Base-by-base conservation (phyloP, 2,113 vertebrate species). In the Hiodon alosoides region DNA sequence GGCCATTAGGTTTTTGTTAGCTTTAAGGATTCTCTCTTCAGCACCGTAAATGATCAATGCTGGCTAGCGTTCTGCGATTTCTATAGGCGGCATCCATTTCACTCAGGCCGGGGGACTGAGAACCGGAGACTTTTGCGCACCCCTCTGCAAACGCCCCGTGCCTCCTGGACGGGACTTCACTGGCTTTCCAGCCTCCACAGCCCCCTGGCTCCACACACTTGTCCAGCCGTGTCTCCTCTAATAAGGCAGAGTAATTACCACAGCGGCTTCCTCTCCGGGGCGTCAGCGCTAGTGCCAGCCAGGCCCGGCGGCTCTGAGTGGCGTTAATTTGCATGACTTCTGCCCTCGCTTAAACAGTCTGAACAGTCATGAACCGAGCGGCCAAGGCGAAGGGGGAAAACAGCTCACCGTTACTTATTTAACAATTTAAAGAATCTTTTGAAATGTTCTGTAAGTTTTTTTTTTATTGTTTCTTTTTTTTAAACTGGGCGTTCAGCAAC, bases 251-350 rank as follows among this genome's bases (percentile, higher is more conserved):
- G 73, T 65, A 75, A 75, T 75, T 75, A 75, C 46, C 16, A 11
- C 1, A 17, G 11, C 65, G 55, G 13, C 70, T 71, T 16, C 13
- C 6, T 14, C 58, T 69, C 64, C 55, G 31, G 31, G 31, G 31
- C 73, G 46, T 14, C 11, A 7, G 65, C 73, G 47, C 65, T 14
- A 3, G 48, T 9, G 64, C 5, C 13, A 53, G 3, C 7, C 8
- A 7, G 62, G 52, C 9, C 4, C n/a, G 53, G 65, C 65, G 13
- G 3, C 73, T 57, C 54, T 75, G 73, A 75, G 64, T 75, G 73
- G 73, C 73, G 73, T 75, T 75, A 75, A 75, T 75, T 68, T 75
- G 73, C 73, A 57, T 67, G 73, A 67, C 65, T 75, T 67, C 53
- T 68, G 73, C 54, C 47, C 73, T 50, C 73, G 67, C 65, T 14